phyloP scores from a whole-genome alignment of 2,797 vertebrate species.

The Macropodus opercularis region DNA sequence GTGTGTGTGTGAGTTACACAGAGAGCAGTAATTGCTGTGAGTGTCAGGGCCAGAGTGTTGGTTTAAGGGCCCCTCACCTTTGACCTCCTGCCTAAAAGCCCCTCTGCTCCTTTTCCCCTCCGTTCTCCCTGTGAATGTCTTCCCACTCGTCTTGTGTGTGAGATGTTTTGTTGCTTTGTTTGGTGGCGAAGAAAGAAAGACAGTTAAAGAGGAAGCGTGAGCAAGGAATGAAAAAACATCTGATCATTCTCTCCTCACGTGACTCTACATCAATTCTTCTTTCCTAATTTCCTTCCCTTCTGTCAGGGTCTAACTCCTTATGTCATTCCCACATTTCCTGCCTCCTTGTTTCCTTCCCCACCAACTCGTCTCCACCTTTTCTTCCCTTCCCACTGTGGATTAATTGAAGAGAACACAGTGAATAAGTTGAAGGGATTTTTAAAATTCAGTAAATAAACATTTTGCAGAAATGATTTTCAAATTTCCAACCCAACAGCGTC shows the following conservation, averaged over 20 bases:
- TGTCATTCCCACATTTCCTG: no score
- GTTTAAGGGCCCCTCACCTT: slow-evolving; percentile 73
- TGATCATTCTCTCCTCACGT: not conserved
- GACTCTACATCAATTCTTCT: not conserved
- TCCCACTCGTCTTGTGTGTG: slow-evolving; percentile 12
- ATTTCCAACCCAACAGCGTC: not conserved
- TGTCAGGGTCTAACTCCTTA: not conserved
- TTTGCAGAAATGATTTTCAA: not conserved
- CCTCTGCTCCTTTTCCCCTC: not conserved
- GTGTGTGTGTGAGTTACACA: slow-evolving; percentile 11
- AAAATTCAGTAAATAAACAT: not conserved
- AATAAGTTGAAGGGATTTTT: not conserved
- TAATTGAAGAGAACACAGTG: not conserved
- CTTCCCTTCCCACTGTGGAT: no score
- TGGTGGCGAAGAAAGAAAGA: slow-evolving; percentile 17
- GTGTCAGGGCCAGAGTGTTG: slow-evolving; percentile 68
- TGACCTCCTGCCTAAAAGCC: slow-evolving; percentile 49
- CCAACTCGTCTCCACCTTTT: no score
- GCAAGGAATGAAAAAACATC: slow-evolving; percentile 6
- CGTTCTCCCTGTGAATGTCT: slow-evolving; percentile 34
- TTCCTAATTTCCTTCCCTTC: not conserved
- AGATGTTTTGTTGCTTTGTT: slow-evolving; percentile 41
- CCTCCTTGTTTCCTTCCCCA: no score
- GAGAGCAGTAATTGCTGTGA: slow-evolving; percentile 66
- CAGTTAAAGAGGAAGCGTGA: slow-evolving; percentile 16